Percentiles rank a stretch among this genome's conserved stretches.
Conservation (phyloP, 2,888 invertebrate genomes). For the Onchidella celtica region DNA sequence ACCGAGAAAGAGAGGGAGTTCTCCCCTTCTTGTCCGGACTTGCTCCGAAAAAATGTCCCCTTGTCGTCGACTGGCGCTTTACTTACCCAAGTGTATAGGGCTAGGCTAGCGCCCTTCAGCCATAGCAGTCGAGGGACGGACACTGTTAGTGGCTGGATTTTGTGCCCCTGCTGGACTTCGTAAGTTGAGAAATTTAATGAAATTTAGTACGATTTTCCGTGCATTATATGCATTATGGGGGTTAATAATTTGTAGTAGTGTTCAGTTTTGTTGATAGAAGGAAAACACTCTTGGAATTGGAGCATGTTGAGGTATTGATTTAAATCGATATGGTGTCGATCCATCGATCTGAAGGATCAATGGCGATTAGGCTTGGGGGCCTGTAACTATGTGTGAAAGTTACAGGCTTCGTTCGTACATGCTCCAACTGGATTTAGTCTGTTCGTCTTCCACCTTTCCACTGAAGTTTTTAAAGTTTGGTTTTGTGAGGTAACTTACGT, state of each 20-base stretch:
- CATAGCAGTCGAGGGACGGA: neutral
- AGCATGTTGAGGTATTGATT: neutral
- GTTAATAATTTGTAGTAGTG: no score
- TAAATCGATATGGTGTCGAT: neutral
- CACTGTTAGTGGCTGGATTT: neutral
- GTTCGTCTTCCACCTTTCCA: no score
- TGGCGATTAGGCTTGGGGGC: neutral
- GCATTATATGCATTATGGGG: no score
- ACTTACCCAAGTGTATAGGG: no score
- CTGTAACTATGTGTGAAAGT: neutral
- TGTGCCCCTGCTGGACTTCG: neutral
- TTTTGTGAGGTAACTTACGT: no score
- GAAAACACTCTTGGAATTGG: no score
- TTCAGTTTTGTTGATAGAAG: no score
- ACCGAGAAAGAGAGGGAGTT: neutral
- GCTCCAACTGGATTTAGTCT: neutral
- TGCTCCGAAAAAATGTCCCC: neutral
- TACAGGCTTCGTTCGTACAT: neutral
- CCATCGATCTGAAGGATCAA: neutral
- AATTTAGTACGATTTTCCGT: no score
- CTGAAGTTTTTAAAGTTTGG: no score
- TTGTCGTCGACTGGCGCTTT: neutral
- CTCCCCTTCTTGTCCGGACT: slow-evolving; percentile 3
- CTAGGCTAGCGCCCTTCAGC: no score
- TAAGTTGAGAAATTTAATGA: no score